Conservation (phyloP, 2,888 invertebrate species). For the Zootermopsis nevadensis region DNA sequence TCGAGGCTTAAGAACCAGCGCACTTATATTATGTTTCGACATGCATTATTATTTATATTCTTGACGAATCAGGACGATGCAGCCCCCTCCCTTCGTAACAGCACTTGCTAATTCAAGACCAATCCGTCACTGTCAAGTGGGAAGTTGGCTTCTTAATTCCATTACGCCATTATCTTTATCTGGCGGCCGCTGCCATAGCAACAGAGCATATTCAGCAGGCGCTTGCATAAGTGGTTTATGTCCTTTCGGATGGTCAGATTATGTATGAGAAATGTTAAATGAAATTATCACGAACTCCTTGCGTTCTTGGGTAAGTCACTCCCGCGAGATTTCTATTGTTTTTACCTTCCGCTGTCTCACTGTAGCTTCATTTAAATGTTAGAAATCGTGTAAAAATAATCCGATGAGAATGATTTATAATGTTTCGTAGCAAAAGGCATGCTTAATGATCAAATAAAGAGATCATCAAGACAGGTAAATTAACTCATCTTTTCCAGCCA, state of each 20-base stretch:
- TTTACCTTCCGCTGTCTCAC: too few relatives aligned
- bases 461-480: background rate
- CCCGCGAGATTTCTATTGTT: too few relatives aligned
- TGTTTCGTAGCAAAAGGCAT: background rate
- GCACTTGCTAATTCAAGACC: slow-evolving; percentile 15
- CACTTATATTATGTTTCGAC: too few relatives aligned
- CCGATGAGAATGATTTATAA: background rate
- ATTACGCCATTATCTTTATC: slow-evolving; percentile 3
- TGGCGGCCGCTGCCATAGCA: background rate
- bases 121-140: slow-evolving; percentile 20
- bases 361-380: too few relatives aligned
- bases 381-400: too few relatives aligned
- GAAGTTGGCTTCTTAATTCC: background rate
- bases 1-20: too few relatives aligned
- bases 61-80: too few relatives aligned
- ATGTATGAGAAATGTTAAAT: background rate
- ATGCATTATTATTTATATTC: background rate
- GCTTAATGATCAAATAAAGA: background rate
- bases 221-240: too few relatives aligned
- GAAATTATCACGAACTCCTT: background rate
- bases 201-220: background rate
- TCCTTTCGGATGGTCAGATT: too few relatives aligned
- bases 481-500: too few relatives aligned
- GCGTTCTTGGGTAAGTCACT: background rate
- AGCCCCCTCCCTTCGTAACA: background rate